phyloP scores from a whole-genome alignment of 2,888 invertebrate genomes.

The Eumerus sabulonum region DNA sequence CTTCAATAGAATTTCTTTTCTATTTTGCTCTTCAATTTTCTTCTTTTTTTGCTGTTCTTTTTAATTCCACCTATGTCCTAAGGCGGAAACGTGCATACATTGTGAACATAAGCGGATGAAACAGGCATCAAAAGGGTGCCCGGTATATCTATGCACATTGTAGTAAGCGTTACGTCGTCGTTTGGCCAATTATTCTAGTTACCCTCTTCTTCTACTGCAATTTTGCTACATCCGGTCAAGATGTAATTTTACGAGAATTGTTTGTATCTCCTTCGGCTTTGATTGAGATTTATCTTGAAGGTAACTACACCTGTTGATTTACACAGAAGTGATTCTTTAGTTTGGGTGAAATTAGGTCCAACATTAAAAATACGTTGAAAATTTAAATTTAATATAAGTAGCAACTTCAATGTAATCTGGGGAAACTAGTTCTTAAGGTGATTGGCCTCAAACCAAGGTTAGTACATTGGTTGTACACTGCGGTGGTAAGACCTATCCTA shows the following conservation, averaged over 20 bases:
- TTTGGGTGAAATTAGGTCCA: no score
- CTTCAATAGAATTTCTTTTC: conserved; percentile 25
- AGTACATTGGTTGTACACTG: no score
- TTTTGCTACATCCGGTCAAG: conserved; percentile 69
- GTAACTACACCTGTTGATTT: no score
- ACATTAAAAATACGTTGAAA: no score
- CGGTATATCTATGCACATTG: conserved; percentile 3
- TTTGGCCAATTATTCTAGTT: conserved; percentile 62
- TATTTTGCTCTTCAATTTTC: conserved; percentile 11
- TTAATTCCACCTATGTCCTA: conserved; percentile 16
- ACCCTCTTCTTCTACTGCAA: conserved; percentile 59
- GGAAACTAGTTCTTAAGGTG: no score
- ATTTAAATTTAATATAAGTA: no score
- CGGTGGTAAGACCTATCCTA: no score
- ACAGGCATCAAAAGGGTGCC: background rate
- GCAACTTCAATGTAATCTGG: no score
- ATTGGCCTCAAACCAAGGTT: no score
- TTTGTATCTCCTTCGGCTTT: no score
- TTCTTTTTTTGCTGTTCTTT: background rate
- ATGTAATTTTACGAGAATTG: conserved; percentile 55
- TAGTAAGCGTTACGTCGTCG: conserved; percentile 24
- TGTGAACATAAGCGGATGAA: background rate
- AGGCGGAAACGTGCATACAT: conserved; percentile 1
- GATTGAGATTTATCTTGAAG: no score
- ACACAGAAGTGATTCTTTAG: no score